Evolutionary conservation across 2,797 vertebrate genomes (phyloP).

Genomic region (Lacerta viridis): DNA sequence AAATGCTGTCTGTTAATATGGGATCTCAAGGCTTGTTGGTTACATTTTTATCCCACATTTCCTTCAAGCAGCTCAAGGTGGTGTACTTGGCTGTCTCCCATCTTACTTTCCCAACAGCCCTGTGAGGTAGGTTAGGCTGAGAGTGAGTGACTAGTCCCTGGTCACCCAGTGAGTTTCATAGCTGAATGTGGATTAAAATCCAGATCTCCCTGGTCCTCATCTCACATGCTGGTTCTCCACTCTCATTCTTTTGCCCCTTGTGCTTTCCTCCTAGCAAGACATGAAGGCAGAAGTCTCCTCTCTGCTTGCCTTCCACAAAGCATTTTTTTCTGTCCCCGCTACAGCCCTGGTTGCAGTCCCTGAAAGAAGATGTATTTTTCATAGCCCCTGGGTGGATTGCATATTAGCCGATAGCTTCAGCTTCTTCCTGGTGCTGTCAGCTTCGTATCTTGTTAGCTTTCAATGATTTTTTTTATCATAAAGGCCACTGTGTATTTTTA

Average conservation of each 20-base stretch:
- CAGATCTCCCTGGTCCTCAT: not conserved
- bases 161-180: not conserved
- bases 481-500: constrained; percentile 42
- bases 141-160: not conserved
- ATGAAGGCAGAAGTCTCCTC: not conserved
- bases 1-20: not conserved
- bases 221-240: not conserved
- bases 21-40: not conserved
- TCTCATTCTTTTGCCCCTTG: not conserved
- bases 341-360: not conserved
- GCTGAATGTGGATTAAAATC: not conserved
- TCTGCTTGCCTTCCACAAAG: not conserved
- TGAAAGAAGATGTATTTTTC: not conserved
- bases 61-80: not conserved
- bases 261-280: not conserved
- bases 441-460: constrained; percentile 35
- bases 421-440: constrained; percentile 44
- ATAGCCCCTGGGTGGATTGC: constrained; percentile 30
- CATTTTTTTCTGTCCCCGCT: not conserved
- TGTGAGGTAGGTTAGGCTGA: too few species aligned
- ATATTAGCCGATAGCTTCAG: constrained; percentile 50
- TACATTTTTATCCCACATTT: not conserved
- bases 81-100: not conserved
- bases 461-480: constrained; percentile 3
- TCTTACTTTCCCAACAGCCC: not conserved